Conservation (phyloP, 2,888 invertebrate genomes). For the Xylophagus ater region DNA sequence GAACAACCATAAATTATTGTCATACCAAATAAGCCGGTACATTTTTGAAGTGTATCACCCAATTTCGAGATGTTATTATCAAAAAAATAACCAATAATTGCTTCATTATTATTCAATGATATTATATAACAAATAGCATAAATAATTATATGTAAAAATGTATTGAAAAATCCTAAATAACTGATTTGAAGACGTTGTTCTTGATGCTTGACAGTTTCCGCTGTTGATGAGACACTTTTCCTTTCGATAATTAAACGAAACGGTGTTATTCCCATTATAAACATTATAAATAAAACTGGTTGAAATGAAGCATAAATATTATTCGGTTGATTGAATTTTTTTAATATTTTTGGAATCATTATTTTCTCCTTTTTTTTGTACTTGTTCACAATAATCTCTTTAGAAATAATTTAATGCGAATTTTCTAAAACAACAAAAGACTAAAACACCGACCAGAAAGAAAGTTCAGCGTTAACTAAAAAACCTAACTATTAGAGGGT, state of each 20-base stretch:
- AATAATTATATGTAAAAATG: background rate
- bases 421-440: no score
- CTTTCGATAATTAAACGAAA: slow-evolving; percentile 24
- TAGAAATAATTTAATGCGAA: no score
- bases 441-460: no score
- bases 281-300: slow-evolving; percentile 29
- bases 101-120: slow-evolving; percentile 16
- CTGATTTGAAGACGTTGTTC: slow-evolving; percentile 14
- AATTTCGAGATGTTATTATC: slow-evolving; percentile 23
- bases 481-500: no score
- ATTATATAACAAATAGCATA: slow-evolving; percentile 8
- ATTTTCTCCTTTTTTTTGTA: no score
- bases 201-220: background rate
- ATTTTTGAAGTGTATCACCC: slow-evolving; percentile 25
- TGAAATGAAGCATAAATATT: slow-evolving; percentile 32
- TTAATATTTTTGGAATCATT: slow-evolving; percentile 18
- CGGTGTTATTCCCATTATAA: slow-evolving; percentile 32
- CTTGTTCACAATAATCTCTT: no score
- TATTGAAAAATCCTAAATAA: background rate
- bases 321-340: slow-evolving; percentile 27
- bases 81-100: slow-evolving; percentile 25
- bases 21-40: slow-evolving; percentile 26
- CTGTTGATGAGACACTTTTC: slow-evolving; percentile 8
- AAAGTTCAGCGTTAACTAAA: no score
- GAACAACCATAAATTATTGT: slow-evolving; percentile 26